Conservation (phyloP, 2,888 invertebrate species). For the Acrobasis repandana region DNA sequence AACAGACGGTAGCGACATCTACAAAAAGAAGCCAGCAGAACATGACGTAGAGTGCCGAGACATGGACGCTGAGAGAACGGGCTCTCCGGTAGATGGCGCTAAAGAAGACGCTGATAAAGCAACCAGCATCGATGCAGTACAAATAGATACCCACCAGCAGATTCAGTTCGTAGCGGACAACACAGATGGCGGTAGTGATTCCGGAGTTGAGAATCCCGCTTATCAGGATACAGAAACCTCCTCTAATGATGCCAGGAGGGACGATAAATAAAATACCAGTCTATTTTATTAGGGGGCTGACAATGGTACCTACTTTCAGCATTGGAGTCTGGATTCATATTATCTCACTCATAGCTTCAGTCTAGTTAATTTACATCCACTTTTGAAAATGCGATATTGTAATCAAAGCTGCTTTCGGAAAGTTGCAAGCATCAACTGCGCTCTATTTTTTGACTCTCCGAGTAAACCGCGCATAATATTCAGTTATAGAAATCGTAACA, state of each 20-base stretch:
- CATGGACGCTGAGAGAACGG: slow-evolving; percentile 45
- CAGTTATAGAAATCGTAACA: no score
- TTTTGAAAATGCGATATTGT: no score
- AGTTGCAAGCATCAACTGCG: no score
- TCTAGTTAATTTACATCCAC: no score
- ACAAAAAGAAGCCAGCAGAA: slow-evolving; percentile 77
- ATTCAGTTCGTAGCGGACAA: slow-evolving; percentile 54
- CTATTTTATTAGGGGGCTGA: no score
- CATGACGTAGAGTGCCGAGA: slow-evolving; percentile 63
- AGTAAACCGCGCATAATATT: no score
- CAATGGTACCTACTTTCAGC: not conserved
- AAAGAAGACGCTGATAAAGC: slow-evolving; percentile 41
- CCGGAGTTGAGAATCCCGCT: slow-evolving; percentile 74
- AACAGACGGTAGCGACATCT: slow-evolving; percentile 80
- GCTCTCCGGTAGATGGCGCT: slow-evolving; percentile 54
- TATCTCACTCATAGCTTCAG: no score
- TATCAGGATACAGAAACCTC: slow-evolving; percentile 61
- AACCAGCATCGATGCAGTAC: slow-evolving; percentile 36
- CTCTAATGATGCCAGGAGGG: slow-evolving; percentile 47
- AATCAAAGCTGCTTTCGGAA: no score
- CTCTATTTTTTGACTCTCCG: no score
- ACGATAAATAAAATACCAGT: slow-evolving; percentile 45
- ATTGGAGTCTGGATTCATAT: no score
- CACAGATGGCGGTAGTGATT: slow-evolving; percentile 75
- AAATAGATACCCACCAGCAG: slow-evolving; percentile 35